Percentiles rank a stretch among this genome's conserved stretches.
Conservation (phyloP, 2,797 vertebrate species). For the Neopelma chrysocephalum region DNA sequence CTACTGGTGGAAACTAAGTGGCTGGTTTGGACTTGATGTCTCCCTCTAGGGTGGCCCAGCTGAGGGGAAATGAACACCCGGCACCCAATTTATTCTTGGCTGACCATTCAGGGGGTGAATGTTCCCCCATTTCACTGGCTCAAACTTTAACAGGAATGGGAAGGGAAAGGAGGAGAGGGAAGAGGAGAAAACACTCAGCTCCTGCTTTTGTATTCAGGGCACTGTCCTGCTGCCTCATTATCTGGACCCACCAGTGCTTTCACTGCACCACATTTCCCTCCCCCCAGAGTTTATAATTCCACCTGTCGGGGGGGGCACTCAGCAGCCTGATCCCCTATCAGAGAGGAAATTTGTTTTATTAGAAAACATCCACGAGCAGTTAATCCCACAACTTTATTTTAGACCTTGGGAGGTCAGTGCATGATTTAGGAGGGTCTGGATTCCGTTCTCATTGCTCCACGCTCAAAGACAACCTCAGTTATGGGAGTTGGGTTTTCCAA, state of each 20-base stretch:
- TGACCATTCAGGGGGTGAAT: rapidly evolving
- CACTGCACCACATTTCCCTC: neutral
- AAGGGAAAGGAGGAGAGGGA: neutral
- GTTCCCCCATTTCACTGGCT: neutral
- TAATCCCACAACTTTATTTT: constrained; percentile 18
- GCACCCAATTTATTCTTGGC: neutral
- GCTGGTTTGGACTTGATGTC: neutral
- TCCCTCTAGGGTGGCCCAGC: neutral
- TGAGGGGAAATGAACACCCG: neutral
- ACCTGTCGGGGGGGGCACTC: constrained; percentile 6
- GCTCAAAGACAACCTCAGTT: neutral
- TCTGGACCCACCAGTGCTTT: neutral
- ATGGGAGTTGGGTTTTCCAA: neutral
- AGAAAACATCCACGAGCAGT: constrained; percentile 14
- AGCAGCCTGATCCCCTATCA: neutral
- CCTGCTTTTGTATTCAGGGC: constrained; percentile 13
- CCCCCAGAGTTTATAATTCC: constrained; percentile 14
- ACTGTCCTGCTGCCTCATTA: neutral
- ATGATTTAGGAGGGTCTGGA: constrained; percentile 40
- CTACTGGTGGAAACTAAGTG: neutral
- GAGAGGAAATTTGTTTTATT: constrained; percentile 22
- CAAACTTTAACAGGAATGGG: neutral
- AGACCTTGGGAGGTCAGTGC: constrained; percentile 57
- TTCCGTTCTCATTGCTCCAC: neutral
- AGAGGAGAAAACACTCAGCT: neutral